Evolutionary conservation across 2,888 invertebrate genomes (phyloP).

Genomic region (Stenichneumon culpator): DNA sequence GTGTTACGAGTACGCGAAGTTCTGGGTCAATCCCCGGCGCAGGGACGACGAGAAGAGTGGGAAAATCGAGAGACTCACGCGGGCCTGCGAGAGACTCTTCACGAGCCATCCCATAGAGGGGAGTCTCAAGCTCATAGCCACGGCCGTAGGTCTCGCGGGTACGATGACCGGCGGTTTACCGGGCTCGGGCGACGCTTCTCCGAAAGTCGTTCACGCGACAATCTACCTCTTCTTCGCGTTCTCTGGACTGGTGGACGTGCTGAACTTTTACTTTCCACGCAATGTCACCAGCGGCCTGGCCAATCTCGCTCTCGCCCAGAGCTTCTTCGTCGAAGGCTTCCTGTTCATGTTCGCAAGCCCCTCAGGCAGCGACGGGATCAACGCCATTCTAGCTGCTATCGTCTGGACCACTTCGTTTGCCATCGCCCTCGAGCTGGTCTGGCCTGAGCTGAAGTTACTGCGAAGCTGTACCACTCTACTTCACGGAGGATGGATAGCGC

Average conservation of each 20-base stretch:
- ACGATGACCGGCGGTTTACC: slow-evolving; percentile 77
- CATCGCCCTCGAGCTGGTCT: slow-evolving; percentile 78
- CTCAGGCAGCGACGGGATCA: slow-evolving; percentile 69
- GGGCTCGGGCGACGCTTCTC: slow-evolving; percentile 74
- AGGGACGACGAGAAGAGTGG: slow-evolving; percentile 67
- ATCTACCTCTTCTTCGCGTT: slow-evolving; percentile 84
- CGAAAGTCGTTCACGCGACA: slow-evolving; percentile 82
- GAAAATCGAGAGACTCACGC: slow-evolving; percentile 70
- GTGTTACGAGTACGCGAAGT: slow-evolving; percentile 81
- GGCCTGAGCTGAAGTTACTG: slow-evolving; percentile 80
- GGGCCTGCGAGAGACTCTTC: slow-evolving; percentile 74
- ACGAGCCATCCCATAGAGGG: slow-evolving; percentile 80
- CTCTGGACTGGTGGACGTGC: slow-evolving; percentile 83
- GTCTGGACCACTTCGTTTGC: slow-evolving; percentile 79
- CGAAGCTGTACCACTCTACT: slow-evolving; percentile 78
- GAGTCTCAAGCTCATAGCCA: slow-evolving; percentile 79
- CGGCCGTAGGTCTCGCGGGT: slow-evolving; percentile 79
- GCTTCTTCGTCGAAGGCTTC: slow-evolving; percentile 84
- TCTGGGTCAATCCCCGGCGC: slow-evolving; percentile 74
- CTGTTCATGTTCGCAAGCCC: slow-evolving; percentile 78
- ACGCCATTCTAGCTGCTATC: slow-evolving; percentile 74
- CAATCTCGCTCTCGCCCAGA: slow-evolving; percentile 82
- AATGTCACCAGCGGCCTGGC: slow-evolving; percentile 82
- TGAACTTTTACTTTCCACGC: slow-evolving; percentile 83
- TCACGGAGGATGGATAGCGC: slow-evolving; percentile 81